Conservation (phyloP, 2,888 invertebrate species). For the Synergus umbraculus region DNA sequence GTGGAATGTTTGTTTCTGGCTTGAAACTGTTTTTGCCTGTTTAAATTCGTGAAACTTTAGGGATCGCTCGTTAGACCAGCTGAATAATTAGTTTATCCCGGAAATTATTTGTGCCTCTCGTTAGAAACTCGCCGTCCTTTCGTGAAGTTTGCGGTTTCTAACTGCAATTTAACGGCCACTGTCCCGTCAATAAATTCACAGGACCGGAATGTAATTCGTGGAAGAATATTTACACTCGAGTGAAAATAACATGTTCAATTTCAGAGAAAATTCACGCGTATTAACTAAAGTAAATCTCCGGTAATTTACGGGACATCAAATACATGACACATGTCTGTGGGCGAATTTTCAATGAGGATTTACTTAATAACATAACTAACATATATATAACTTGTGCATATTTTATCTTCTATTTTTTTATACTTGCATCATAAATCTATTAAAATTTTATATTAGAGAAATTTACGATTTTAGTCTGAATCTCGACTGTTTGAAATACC, state of each 20-base stretch:
- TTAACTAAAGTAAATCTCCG: background rate
- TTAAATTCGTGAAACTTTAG: background rate
- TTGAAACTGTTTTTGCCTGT: background rate
- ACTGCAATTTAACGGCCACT: slow-evolving; percentile 14
- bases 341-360: background rate
- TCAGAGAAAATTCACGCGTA: background rate
- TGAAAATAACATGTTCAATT: background rate
- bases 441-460: too few species aligned
- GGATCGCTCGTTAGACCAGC: slow-evolving; percentile 11
- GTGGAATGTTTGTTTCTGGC: background rate
- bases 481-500: too few species aligned
- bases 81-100: slow-evolving; percentile 33
- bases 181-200: slow-evolving; percentile 29
- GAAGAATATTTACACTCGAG: background rate
- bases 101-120: slow-evolving; percentile 17
- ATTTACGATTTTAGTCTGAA: too few species aligned
- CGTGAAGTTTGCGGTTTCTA: slow-evolving; percentile 29
- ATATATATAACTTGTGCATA: too few species aligned
- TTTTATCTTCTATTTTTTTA: too few species aligned
- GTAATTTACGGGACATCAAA: background rate
- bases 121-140: slow-evolving; percentile 7
- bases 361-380: background rate
- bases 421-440: too few species aligned
- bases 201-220: background rate
- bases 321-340: background rate